phyloP scores from a whole-genome alignment of 2,888 invertebrate species.

The Leptinotarsa rubiginosa region DNA sequence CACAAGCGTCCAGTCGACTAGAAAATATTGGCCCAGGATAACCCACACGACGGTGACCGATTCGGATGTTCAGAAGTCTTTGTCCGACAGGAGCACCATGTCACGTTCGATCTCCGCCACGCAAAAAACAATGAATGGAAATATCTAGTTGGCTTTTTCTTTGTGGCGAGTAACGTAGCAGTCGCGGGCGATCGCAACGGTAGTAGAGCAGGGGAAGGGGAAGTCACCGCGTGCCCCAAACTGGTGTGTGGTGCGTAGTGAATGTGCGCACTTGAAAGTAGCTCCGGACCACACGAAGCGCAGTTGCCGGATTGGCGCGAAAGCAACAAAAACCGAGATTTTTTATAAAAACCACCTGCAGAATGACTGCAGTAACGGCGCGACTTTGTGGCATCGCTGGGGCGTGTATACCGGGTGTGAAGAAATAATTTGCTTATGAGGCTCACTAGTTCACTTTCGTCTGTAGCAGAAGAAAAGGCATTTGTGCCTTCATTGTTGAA shows the following conservation, averaged over 20 bases:
- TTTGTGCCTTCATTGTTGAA: no score
- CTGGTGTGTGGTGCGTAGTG: constrained; percentile 59
- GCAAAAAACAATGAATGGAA: constrained; percentile 34
- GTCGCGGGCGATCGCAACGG: constrained; percentile 11
- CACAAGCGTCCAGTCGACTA: constrained; percentile 32
- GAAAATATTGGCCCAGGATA: constrained; percentile 30
- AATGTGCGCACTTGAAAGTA: constrained; percentile 49
- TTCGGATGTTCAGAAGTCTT: constrained; percentile 22
- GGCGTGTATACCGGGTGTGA: neutral
- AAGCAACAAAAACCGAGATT: constrained; percentile 14
- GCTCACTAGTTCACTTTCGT: no score
- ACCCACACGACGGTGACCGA: constrained; percentile 43
- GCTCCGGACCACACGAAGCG: constrained; percentile 40
- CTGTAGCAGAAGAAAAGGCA: no score
- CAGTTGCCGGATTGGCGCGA: constrained; percentile 46
- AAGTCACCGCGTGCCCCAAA: constrained; percentile 58
- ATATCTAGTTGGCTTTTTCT: constrained; percentile 21
- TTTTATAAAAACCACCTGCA: constrained; percentile 42
- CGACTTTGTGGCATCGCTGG: constrained; percentile 2
- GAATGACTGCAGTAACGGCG: neutral
- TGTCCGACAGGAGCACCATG: constrained; percentile 27
- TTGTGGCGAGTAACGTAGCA: constrained; percentile 31
- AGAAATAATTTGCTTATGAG: no score
- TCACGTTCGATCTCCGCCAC: constrained; percentile 29
- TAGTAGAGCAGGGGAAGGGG: constrained; percentile 44